phyloP scores from a whole-genome alignment of 2,888 invertebrate genomes.

The Drosophila flavopinicola region DNA sequence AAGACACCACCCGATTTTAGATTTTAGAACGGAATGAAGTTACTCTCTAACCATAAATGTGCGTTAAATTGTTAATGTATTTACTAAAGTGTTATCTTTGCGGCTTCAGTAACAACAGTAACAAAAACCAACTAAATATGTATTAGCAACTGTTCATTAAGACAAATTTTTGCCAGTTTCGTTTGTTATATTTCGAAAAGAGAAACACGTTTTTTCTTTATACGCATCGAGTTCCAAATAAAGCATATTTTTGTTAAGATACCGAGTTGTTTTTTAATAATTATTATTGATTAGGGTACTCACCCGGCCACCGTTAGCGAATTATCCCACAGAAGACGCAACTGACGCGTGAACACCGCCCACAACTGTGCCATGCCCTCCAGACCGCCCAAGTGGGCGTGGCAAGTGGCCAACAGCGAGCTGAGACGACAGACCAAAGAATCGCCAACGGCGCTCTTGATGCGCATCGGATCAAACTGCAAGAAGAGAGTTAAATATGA shows the following conservation, averaged over 20 bases:
- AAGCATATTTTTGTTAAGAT: conserved; percentile 77
- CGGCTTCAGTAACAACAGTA: conserved; percentile 72
- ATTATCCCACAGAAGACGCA: conserved; percentile 95
- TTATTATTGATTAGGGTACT: conserved; percentile 84
- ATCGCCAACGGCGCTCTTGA: conserved; percentile 91
- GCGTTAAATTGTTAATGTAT: conserved; percentile 64
- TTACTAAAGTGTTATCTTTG: conserved; percentile 63
- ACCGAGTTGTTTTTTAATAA: neutral
- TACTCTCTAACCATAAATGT: conserved; percentile 61
- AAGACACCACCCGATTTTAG: conserved; percentile 51
- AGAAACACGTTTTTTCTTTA: conserved; percentile 34
- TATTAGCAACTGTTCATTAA: conserved; percentile 52
- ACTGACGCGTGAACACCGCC: conserved; percentile 96
- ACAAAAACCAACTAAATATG: conserved; percentile 36
- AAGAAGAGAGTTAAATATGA: conserved; percentile 50
- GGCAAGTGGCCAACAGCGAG: conserved; percentile 89
- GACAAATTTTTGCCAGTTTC: conserved; percentile 18
- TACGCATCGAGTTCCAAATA: conserved; percentile 65
- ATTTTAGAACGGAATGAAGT: conserved; percentile 53
- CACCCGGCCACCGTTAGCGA: conserved; percentile 92
- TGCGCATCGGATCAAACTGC: conserved; percentile 86
- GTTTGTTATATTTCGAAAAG: conserved; percentile 18
- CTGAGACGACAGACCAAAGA: conserved; percentile 93
- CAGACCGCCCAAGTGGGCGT: conserved; percentile 90
- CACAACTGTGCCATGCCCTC: conserved; percentile 93